A percentile compares a stretch with the other conserved stretches of the same genome.
phyloP scores from a whole-genome alignment of 2,113 vertebrate genomes.

The Dasyornis broadbenti region DNA sequence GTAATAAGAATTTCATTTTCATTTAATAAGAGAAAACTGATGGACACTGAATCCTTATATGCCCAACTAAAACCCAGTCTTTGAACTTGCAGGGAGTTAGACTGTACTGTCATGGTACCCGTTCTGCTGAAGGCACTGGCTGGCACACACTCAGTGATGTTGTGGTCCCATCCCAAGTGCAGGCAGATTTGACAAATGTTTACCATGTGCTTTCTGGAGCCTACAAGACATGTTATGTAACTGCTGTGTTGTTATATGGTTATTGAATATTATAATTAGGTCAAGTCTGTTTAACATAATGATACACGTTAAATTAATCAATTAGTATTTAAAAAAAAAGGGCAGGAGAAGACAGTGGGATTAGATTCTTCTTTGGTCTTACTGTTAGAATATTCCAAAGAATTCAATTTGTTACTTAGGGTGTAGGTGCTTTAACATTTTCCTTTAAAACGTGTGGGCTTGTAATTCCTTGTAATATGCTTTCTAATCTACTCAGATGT shows the following conservation, averaged over 20 bases:
- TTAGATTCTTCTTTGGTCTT: neutral
- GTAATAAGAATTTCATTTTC: neutral
- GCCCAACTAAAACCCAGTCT: neutral
- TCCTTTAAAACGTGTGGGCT: neutral
- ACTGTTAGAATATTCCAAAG: neutral
- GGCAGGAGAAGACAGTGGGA: fast-evolving
- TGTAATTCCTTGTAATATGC: neutral
- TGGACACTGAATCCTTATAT: neutral
- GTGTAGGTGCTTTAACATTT: neutral
- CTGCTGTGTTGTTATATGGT: neutral
- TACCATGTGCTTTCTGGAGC: neutral
- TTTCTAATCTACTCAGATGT: neutral
- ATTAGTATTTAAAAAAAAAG: neutral
- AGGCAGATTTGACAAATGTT: neutral
- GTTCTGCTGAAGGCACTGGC: neutral
- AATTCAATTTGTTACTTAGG: neutral
- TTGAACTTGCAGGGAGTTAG: neutral
- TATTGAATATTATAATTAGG: neutral
- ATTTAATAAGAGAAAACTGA: neutral
- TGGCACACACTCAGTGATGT: neutral
- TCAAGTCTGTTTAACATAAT: neutral
- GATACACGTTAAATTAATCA: neutral
- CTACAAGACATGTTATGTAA: neutral
- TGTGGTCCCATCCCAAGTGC: neutral
- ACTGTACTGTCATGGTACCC: neutral